Conservation (phyloP, 2,113 vertebrate species). For the Urocitellus parryii region DNA sequence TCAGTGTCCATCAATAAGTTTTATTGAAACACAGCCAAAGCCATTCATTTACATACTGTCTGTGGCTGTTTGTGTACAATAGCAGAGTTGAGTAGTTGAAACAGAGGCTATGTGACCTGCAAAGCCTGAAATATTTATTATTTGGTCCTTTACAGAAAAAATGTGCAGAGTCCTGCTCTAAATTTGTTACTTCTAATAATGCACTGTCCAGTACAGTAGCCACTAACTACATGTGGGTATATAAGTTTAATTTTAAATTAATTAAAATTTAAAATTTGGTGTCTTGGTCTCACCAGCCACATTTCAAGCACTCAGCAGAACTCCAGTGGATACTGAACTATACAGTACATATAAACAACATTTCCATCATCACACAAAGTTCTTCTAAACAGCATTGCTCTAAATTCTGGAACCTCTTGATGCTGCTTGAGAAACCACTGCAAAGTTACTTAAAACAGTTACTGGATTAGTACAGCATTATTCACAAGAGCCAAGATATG, state of each 20-base stretch:
- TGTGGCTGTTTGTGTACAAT: background rate
- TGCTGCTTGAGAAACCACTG: background rate
- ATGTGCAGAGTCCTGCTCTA: background rate
- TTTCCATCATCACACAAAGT: background rate
- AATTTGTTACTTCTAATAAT: background rate
- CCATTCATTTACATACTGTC: background rate
- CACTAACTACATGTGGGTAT: background rate
- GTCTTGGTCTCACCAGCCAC: background rate
- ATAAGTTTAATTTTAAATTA: slow-evolving; percentile 44
- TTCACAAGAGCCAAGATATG: background rate
- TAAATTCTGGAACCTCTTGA: background rate
- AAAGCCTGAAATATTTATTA: slow-evolving; percentile 32
- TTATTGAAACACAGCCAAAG: background rate
- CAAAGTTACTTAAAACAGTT: slow-evolving; percentile 35
- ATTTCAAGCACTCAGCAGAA: slow-evolving; percentile 3
- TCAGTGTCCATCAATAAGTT: slow-evolving; percentile 1
- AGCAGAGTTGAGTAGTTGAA: background rate
- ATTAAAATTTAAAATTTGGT: slow-evolving; percentile 46
- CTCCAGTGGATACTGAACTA: background rate
- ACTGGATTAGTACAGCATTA: background rate
- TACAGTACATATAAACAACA: background rate
- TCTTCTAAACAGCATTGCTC: background rate
- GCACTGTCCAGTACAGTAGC: background rate
- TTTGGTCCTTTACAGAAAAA: slow-evolving; percentile 31
- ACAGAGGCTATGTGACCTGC: background rate